Conservation (phyloP, 2,113 vertebrate genomes). For the Hypomesus transpacificus region DNA sequence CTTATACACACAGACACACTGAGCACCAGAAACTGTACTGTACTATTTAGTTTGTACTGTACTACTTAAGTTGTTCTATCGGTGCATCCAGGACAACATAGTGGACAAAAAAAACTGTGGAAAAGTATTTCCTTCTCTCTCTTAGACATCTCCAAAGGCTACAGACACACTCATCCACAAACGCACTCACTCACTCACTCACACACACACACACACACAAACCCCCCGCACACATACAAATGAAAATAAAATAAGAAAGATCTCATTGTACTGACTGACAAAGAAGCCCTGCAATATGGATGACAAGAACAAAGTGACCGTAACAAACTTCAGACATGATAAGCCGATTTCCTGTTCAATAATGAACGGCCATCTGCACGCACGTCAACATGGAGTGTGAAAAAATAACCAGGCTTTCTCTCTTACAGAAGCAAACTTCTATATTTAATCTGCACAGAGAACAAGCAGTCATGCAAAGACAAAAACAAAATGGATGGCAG, state of each 20-base stretch:
- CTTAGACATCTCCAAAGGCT: conserved; percentile 47
- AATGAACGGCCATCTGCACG: conserved; percentile 76
- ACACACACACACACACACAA: conserved; percentile 29
- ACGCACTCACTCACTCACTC: conserved; percentile 21
- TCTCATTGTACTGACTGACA: conserved; percentile 67
- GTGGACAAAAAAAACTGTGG: too few relatives aligned
- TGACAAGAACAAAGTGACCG: conserved; percentile 72
- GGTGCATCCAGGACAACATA: too few relatives aligned
- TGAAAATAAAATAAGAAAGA: conserved; percentile 26
- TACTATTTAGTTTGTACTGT: too few relatives aligned
- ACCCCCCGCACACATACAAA: conserved; percentile 15
- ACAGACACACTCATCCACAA: conserved; percentile 44
- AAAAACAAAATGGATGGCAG: conserved; percentile 65
- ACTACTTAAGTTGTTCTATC: too few relatives aligned
- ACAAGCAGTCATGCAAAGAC: conserved; percentile 68
- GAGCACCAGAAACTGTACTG: too few relatives aligned
- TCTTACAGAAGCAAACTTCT: conserved; percentile 75
- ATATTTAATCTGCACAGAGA: conserved; percentile 77
- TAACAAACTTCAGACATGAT: conserved; percentile 73
- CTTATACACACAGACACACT: conserved; percentile 24
- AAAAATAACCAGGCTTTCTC: conserved; percentile 59
- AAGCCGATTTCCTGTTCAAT: conserved; percentile 75
- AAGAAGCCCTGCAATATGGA: conserved; percentile 76
- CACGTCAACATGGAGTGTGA: conserved; percentile 55
- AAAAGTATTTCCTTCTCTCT: too few relatives aligned